A percentile compares a stretch with the other conserved stretches of the same genome.
These are phyloP conservation scores for Epinephelus cyanopodus DNA, from an alignment of 2,113 vertebrate species.

Conservation along the genomic window DNA sequence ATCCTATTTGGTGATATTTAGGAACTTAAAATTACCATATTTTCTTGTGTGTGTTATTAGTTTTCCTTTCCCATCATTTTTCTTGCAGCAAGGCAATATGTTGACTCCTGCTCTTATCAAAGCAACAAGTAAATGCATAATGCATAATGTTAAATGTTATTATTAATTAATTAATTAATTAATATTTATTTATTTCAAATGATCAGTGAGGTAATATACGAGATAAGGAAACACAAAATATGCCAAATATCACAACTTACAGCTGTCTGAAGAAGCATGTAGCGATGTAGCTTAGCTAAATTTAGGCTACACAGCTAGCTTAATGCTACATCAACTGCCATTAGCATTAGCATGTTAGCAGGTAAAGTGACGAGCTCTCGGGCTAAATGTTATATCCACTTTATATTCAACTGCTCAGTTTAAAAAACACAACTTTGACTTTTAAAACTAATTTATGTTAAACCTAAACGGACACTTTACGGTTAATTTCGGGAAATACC, in stretches of 20 bases:
- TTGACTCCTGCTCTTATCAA: not conserved
- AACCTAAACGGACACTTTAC: not conserved
- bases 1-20: not conserved
- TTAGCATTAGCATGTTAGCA: conserved; percentile 6
- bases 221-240: not conserved
- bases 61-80: not conserved
- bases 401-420: not conserved
- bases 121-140: not conserved
- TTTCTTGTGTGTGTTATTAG: too few species aligned
- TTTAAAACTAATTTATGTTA: not conserved
- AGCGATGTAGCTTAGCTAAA: not conserved
- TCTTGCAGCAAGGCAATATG: too few species aligned
- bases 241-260: not conserved
- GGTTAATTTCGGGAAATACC: not conserved
- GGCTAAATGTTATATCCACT: not conserved
- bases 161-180: too few species aligned
- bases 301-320: not conserved
- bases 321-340: not conserved
- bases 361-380: not conserved
- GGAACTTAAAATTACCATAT: not conserved
- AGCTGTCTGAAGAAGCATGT: not conserved
- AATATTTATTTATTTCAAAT: not conserved
- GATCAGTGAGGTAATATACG: not conserved
- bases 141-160: too few species aligned
- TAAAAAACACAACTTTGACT: not conserved